A percentile compares a stretch with the other conserved stretches of the same genome.
Conservation (phyloP, 30 jellyfish, hydroid and myxozoan genomes). For the Sanderia malayensis region DNA sequence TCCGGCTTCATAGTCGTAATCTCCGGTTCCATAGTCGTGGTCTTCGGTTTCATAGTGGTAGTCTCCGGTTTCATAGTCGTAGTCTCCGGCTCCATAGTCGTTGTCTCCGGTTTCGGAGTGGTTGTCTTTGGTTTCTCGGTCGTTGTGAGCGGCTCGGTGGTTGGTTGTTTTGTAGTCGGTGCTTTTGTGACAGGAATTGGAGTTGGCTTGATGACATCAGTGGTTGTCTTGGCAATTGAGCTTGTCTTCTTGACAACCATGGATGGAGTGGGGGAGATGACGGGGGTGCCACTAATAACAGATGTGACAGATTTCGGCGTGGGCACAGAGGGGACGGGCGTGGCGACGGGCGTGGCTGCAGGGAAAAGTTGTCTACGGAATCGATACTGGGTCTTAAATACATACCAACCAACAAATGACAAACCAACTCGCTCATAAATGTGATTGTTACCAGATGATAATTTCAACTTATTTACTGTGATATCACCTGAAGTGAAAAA, state of each 20-base stretch:
- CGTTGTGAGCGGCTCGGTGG: conserved; percentile 33
- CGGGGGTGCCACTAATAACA: conserved; percentile 51
- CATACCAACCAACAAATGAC: conserved; percentile 87
- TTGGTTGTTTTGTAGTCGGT: conserved; percentile 58
- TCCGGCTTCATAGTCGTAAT: conserved; percentile 44
- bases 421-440: conserved; percentile 45
- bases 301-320: conserved; percentile 28
- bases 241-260: conserved; percentile 39
- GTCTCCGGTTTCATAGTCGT: conserved; percentile 36
- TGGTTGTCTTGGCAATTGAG: conserved; percentile 21
- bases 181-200: conserved; percentile 37
- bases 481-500: conserved; percentile 56
- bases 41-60: conserved; percentile 34
- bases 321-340: conserved; percentile 49
- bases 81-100: conserved; percentile 2
- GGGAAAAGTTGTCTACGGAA: conserved; percentile 52
- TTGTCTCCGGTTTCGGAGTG: conserved; percentile 9
- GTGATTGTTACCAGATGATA: conserved; percentile 58
- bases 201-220: conserved; percentile 53
- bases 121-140: conserved; percentile 22
- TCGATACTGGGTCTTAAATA: conserved; percentile 38
- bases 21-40: conserved; percentile 39
- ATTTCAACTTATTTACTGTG: conserved; percentile 40
- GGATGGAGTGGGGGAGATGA: conserved; percentile 70
- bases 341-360: conserved; percentile 63